Evolutionary conservation across 2,113 vertebrate genomes (phyloP).

Genomic region (Hydrochoerus hydrochaeris): DNA sequence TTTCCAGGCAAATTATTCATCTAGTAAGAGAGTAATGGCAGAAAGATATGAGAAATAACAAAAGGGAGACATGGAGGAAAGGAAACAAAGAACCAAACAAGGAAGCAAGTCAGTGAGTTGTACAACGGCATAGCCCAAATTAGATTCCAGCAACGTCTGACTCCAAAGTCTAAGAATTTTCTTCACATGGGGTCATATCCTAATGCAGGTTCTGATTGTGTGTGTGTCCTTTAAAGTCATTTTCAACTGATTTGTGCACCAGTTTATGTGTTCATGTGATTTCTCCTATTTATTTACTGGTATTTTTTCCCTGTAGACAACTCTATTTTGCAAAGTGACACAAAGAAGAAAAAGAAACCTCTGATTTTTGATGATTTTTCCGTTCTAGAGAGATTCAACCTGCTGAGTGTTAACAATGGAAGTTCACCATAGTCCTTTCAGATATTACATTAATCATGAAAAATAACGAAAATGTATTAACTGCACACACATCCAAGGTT

Average conservation of each 20-base stretch:
- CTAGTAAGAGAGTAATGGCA: not conserved
- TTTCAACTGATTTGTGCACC: not conserved
- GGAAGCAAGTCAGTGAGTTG: not conserved
- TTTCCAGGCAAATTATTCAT: not conserved
- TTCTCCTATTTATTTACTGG: not conserved
- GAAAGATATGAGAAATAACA: not conserved
- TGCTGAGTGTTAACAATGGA: not conserved
- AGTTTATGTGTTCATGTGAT: not conserved
- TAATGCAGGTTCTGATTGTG: not conserved
- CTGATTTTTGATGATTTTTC: not conserved
- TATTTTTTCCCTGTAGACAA: not conserved
- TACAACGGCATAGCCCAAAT: not conserved
- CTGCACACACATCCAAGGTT: not conserved
- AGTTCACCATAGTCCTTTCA: not conserved
- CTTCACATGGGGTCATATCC: accelerated
- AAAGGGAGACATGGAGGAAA: not conserved
- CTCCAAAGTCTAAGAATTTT: not conserved
- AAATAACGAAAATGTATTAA: not conserved
- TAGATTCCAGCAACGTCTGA: not conserved
- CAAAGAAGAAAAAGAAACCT: not conserved
- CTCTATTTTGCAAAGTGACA: not conserved
- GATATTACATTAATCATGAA: not conserved
- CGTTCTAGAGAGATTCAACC: not conserved
- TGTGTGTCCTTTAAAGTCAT: not conserved
- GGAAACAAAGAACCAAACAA: not conserved